These are phyloP conservation scores for Bothrops jararaca DNA, from an alignment of 2,113 vertebrate genomes.

Conservation along the genomic window DNA sequence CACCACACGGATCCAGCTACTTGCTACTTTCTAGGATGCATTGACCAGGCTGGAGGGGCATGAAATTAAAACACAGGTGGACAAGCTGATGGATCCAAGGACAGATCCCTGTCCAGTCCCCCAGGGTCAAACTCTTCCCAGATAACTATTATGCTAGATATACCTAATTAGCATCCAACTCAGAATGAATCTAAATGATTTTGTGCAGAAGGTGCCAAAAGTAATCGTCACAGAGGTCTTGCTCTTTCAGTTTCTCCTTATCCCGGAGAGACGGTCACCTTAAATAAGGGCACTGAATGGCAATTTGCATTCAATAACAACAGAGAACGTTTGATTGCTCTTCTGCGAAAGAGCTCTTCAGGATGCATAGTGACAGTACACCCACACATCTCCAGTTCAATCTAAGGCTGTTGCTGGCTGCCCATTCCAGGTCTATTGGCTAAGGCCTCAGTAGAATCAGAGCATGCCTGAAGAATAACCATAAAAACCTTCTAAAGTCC, in stretches of 20 bases:
- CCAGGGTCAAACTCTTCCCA: not conserved
- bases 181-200: not conserved
- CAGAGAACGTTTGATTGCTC: not conserved
- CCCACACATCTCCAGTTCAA: not conserved
- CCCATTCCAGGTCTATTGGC: not conserved
- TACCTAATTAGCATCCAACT: not conserved
- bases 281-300: not conserved
- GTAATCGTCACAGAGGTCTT: not conserved
- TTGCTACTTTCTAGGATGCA: not conserved
- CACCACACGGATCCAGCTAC: not conserved
- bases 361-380: not conserved
- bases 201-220: not conserved
- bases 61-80: not conserved
- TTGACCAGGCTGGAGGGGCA: not conserved
- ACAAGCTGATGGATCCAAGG: not conserved
- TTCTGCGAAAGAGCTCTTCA: not conserved
- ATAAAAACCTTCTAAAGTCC: not conserved
- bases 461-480: not conserved
- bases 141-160: not conserved
- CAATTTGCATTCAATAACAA: not conserved
- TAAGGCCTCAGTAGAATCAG: not conserved
- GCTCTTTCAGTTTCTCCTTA: not conserved
- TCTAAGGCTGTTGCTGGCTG: not conserved
- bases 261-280: not conserved
- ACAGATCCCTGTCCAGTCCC: not conserved